Base-by-base conservation (phyloP, 1,140 invertebrate species). In the Scaptomyza graminum region DNA sequence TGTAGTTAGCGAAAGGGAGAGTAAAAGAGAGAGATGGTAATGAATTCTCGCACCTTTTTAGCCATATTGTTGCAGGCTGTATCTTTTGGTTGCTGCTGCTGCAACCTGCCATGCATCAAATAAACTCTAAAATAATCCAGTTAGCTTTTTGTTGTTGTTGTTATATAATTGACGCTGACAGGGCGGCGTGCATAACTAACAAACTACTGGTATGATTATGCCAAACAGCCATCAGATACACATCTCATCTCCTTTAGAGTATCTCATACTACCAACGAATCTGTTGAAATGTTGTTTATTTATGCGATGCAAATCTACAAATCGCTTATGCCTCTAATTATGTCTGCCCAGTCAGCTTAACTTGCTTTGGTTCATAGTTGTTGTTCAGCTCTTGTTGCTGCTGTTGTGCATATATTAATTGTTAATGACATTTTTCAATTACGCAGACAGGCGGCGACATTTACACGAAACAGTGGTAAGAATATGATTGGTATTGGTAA, bases 401-500 rank as follows among this genome's bases (percentile, higher is more conserved):
- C 16, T 39, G 57, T 18, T 37, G 25, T 46, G 55, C 68, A 83
- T 79, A 73, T 70, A 70, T 79, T 71, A 88, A 73, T 55, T 73
- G 67, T 88, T 88, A 88, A 88, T 88, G 66, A 60, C 56, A 74
- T 79, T 88, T 83, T 88, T 88, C 79, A 83, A 88, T 88, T 88
- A 88, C 83, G 83, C 83, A 74, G 79, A 71, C 37, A 64, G 64
- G n/a, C 61, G 72, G 41, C 73, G 83, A 88, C 83, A 88, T 88
- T 88, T 88, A 72, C 74, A 54, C 50, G 34, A 8, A 82, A 34
- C 82, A 73, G 74, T 85, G 82, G 78, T 1, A 15, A 18, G 11
- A 49, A n/a, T 13, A 12, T n/a, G 18, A 5, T 7, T 7, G 18
- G 6, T 22, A 22, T 22, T 22, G 18, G 18, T 22, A 22, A 22